These are phyloP conservation scores for Elephas maximus DNA, from an alignment of 2,113 vertebrate species.

Conservation along the genomic window DNA sequence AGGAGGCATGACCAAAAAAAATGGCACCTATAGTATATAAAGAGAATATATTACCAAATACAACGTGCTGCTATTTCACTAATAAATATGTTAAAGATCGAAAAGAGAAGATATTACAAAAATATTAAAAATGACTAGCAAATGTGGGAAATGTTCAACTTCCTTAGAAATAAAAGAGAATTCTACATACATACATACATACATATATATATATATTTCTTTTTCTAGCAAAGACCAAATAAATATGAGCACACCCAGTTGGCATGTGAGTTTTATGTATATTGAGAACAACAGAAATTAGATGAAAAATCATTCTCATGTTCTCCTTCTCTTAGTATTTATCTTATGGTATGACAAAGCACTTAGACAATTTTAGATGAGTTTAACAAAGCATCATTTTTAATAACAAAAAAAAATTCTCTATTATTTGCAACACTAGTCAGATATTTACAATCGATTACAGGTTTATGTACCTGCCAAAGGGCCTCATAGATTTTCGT, in stretches of 20 bases:
- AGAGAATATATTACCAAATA: neutral
- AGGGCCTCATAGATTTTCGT: neutral
- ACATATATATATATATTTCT: neutral
- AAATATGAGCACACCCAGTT: neutral
- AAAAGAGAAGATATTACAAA: neutral
- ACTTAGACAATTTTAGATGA: neutral
- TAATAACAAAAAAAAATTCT: neutral
- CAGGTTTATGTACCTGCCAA: neutral
- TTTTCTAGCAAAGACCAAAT: neutral
- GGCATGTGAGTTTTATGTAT: neutral
- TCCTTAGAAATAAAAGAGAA: conserved; percentile 20
- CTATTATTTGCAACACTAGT: neutral
- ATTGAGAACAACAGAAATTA: neutral
- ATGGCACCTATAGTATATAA: neutral
- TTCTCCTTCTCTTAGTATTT: neutral
- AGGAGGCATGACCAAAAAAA: neutral
- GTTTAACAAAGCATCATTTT: neutral
- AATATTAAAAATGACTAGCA: neutral
- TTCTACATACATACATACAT: neutral
- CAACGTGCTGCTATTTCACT: neutral
- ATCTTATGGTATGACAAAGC: neutral
- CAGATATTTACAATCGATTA: neutral
- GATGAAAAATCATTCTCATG: neutral
- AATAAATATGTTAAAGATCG: neutral
- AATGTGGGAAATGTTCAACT: neutral